Conservation (phyloP, 2,113 vertebrate species). For the Jaculus jaculus region DNA sequence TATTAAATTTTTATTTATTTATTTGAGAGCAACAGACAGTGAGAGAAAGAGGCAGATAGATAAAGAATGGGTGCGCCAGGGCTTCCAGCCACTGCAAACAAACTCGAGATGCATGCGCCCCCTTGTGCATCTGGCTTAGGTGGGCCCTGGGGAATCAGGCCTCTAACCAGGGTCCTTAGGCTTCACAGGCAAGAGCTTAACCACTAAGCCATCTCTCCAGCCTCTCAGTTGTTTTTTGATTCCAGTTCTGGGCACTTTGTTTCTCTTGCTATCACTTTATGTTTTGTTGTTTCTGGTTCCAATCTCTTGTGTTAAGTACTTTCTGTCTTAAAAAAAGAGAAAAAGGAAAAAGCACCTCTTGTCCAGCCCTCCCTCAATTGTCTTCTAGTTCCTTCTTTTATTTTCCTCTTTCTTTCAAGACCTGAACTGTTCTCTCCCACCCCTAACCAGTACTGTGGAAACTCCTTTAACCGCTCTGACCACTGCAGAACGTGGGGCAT, state of each 20-base stretch:
- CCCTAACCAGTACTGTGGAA: not conserved
- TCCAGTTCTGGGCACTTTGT: not conserved
- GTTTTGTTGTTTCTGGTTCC: not conserved
- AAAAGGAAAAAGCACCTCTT: too few species aligned
- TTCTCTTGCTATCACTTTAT: not conserved
- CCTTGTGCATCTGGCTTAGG: too few species aligned
- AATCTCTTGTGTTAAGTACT: not conserved
- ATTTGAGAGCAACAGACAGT: too few species aligned
- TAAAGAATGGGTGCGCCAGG: too few species aligned
- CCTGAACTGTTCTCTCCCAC: not conserved
- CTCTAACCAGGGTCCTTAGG: too few species aligned
- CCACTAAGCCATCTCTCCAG: too few species aligned
- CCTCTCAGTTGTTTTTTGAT: not conserved
- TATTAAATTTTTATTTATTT: too few species aligned
- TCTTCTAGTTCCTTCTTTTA: not conserved
- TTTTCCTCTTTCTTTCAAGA: not conserved
- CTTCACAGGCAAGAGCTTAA: too few species aligned
- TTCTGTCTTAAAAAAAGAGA: not conserved
- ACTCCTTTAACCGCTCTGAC: not conserved
- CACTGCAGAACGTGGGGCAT: not conserved
- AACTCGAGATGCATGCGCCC: too few species aligned
- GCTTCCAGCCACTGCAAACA: too few species aligned
- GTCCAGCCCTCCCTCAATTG: not conserved
- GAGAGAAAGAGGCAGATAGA: too few species aligned
- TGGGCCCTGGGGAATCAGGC: too few species aligned